Evolutionary conservation across 2,888 invertebrate species (phyloP), one percentile per base, ranked within the genome.

Genomic region (Trichopoda pennipes): DNA sequence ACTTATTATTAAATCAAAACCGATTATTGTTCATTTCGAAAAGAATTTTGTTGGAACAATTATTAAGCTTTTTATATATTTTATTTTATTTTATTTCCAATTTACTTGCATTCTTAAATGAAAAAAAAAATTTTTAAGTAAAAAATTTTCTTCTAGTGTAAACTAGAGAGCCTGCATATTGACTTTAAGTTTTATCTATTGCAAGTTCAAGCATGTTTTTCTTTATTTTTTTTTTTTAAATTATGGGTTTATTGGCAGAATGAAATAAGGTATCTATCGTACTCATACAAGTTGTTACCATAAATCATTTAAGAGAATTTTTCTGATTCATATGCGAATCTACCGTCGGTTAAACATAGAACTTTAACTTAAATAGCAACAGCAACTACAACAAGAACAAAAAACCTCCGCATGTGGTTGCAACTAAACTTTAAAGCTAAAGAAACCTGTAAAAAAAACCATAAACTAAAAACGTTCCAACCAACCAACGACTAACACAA

Each of bases 271-370:
- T 73, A 69, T 72, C 55, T 56, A 74, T 38, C 75, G 58, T 16
- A 58, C 66, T 63, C 72, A 70, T 79, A 78, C 81, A 78, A 81
- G 79, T 79, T 81, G 75, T 82, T 75, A 64, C 79, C 79, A 82
- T 82, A 82, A 82, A 82, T 82, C 82, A 82, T 82, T 82, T 68
- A 72, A 56, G 70, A 82, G 70, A 79, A 79, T 63, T 79, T 82
- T 82, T 68, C 75, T 79, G 79, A 79, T 82, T 82, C 72, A 72
- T 58, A 75, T 76, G 79, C 68, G 76, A 76, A 68, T 56, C 75
- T 42, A 79, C 74, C 82, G 82, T 72, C 79, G 69, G 47, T 79
- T 76, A n/a, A 51, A 68, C 75, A 61, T 72, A 76, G 68, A 82
- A 79, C 68, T 72, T 69, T 47, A 66, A 56, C 63, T 49, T 58